These are phyloP conservation scores for Galeopsomyia nigrocyanea DNA, from an alignment of 2,888 invertebrate species.

Conservation along the genomic window DNA sequence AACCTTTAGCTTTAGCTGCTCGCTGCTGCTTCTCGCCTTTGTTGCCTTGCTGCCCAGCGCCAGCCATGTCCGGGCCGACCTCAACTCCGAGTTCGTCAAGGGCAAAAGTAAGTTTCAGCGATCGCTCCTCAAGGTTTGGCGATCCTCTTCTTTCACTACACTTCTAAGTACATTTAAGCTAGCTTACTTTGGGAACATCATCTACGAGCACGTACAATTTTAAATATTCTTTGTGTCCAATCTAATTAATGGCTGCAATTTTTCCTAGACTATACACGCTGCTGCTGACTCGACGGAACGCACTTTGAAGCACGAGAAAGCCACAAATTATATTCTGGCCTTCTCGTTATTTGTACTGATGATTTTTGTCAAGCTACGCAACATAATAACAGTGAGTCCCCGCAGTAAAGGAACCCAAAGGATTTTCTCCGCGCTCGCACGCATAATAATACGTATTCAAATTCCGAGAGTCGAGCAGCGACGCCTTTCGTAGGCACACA, in stretches of 20 bases:
- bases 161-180: slow-evolving; percentile 8
- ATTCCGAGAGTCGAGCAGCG: neutral
- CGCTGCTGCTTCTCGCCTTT: slow-evolving; percentile 45
- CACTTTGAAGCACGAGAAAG: too few species aligned
- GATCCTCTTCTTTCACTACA: neutral
- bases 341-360: too few species aligned
- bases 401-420: neutral
- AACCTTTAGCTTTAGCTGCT: neutral
- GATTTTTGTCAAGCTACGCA: too few species aligned
- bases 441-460: slow-evolving; percentile 34
- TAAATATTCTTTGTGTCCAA: too few species aligned
- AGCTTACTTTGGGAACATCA: slow-evolving; percentile 29
- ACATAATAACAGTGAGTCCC: too few species aligned
- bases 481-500: neutral
- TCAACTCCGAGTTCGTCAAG: slow-evolving; percentile 80
- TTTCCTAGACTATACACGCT: too few species aligned
- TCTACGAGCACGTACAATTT: neutral
- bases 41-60: slow-evolving; percentile 56
- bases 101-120: slow-evolving; percentile 79
- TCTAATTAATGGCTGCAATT: too few species aligned
- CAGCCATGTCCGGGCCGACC: slow-evolving; percentile 54
- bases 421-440: slow-evolving; percentile 5
- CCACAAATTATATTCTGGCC: too few species aligned
- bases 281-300: too few species aligned
- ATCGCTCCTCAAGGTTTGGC: neutral